Base-by-base conservation (phyloP, 2,888 invertebrate species). In the Caenorhabditis zanzibari region DNA sequence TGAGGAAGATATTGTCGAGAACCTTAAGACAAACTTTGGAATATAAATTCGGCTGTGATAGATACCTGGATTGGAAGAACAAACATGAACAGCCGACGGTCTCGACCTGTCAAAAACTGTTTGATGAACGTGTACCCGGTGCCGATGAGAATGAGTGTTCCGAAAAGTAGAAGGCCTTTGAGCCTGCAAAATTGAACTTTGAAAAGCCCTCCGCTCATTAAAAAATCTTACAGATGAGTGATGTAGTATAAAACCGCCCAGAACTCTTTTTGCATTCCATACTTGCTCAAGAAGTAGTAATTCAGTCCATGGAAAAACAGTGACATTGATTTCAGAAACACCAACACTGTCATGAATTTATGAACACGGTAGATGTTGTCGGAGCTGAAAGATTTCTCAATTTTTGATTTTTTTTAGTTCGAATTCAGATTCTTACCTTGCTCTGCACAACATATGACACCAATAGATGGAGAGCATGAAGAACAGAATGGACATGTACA, bases 91-190 rank as follows among this genome's bases (percentile, higher is more conserved):
- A 99, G 95, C 92, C 96, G 96, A 93, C 98, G 97, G 92, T 99
- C 98, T 86, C 96, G 95, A 89, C 97, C 97, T 0, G 97, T 96
- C 28, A 99, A 94, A 87, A 99, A 96, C 93, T 98, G 97, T 92
- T 98, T 98, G 90, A 99, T 97, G 93, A 98, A 99, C 49, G 97
- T 97, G 97, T 98, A 99, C 0, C 99, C 99, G 7, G 98, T 97
- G 61, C 98, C 98, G 88, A 99, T 96, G 14, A 99, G 94, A 14
- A 98, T 96, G 87, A 99, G 96, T 0, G 97, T 97, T 81, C 98
- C 96, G 92, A 99, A 98, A 68, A 99, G 93, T 58, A 99, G 95
- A 0, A 97, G 96, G 14, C 96, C 96, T 93, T 96, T 96, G 77
- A 97, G 94, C 88, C 96, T 96, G 92, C 72, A 87, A 69, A 32